A percentile compares a stretch with the other conserved stretches of the same genome.
Evolutionary conservation across 2,888 invertebrate genomes (phyloP).

Genomic region (Sturmia bella): DNA sequence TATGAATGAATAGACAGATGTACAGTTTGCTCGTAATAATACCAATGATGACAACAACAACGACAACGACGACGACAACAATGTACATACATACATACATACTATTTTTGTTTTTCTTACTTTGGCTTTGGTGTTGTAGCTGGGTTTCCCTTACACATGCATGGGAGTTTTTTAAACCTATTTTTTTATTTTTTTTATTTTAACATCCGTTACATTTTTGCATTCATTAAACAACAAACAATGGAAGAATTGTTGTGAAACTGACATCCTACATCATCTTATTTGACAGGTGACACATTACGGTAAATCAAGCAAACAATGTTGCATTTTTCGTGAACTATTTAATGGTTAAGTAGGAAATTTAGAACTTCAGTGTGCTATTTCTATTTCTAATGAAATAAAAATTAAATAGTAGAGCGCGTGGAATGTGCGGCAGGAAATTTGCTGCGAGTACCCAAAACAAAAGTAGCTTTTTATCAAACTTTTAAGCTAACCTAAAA

Average conservation of each 20-base stretch:
- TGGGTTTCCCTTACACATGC: slow-evolving; percentile 4
- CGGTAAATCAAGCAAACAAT: not conserved
- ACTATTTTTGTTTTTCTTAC: not conserved
- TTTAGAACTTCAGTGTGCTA: too few species aligned
- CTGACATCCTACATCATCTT: slow-evolving; percentile 30
- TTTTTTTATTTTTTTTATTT: slow-evolving; percentile 26
- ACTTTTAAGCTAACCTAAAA: too few species aligned
- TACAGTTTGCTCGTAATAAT: slow-evolving; percentile 26
- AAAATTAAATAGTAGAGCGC: not conserved
- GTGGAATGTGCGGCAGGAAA: too few species aligned
- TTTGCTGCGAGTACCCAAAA: too few species aligned
- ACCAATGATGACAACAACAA: slow-evolving; percentile 31
- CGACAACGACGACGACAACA: slow-evolving; percentile 2
- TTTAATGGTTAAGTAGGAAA: too few species aligned
- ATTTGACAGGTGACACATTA: slow-evolving; percentile 31
- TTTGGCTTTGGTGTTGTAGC: slow-evolving; percentile 7
- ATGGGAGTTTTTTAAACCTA: slow-evolving; percentile 16
- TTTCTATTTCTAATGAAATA: too few species aligned
- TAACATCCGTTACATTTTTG: slow-evolving; percentile 51
- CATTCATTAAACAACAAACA: slow-evolving; percentile 18
- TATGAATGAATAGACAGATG: slow-evolving; percentile 40
- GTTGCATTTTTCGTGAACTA: slow-evolving; percentile 1
- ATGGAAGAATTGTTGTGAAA: slow-evolving; percentile 21
- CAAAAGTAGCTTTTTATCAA: too few species aligned
- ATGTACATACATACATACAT: not conserved